A percentile compares a stretch with the other conserved stretches of the same genome.
These are phyloP conservation scores for Turdus rufiventris DNA, from an alignment of 2,113 vertebrate species.

Conservation along the genomic window DNA sequence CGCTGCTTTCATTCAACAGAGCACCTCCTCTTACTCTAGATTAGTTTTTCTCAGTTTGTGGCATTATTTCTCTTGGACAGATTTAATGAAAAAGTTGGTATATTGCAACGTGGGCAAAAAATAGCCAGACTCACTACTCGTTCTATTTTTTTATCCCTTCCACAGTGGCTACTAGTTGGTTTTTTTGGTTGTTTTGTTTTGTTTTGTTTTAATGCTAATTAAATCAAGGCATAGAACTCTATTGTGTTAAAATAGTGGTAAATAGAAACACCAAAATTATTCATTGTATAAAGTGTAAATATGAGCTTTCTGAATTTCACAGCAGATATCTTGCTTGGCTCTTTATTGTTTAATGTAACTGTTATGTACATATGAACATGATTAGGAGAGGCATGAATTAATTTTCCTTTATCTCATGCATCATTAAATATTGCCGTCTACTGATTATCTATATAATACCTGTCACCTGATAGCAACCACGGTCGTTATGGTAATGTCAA, in stretches of 20 bases:
- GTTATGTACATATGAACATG: background rate
- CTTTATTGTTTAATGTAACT: background rate
- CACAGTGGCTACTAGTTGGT: background rate
- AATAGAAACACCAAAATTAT: background rate
- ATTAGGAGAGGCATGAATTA: conserved; percentile 13
- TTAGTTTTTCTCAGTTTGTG: background rate
- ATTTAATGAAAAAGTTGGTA: background rate
- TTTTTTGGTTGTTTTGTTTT: background rate
- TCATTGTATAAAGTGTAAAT: background rate
- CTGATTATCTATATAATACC: conserved; percentile 49
- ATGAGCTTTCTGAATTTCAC: background rate
- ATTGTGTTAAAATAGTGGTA: background rate
- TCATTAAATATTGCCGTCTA: conserved; percentile 50
- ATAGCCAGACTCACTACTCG: background rate
- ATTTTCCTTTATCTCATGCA: conserved; percentile 35
- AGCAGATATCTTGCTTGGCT: background rate
- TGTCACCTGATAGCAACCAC: conserved; percentile 55
- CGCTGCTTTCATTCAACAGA: background rate
- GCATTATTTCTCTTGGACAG: background rate
- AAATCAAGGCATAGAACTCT: background rate
- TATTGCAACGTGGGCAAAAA: background rate
- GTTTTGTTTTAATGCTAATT: background rate
- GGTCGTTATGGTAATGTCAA: conserved; percentile 51
- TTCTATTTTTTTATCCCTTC: background rate
- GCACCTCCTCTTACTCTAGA: background rate